A percentile compares a stretch with the other conserved stretches of the same genome.
Evolutionary conservation across 2,797 vertebrate species (phyloP).

Genomic region (Platalea minor): DNA sequence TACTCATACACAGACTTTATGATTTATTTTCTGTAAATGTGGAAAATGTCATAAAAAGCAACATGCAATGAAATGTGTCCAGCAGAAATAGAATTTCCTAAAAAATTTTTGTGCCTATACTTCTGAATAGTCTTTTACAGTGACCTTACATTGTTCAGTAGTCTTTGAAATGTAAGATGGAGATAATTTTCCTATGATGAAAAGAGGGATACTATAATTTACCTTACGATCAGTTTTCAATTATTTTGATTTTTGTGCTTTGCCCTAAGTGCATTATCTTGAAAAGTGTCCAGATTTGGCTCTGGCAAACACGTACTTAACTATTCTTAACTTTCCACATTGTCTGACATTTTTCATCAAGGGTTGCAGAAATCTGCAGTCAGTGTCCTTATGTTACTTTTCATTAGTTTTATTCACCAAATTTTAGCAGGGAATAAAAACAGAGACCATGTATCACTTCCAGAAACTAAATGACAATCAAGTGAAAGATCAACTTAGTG

Average conservation of each 20-base stretch:
- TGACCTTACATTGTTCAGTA: neutral
- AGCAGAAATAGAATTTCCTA: neutral
- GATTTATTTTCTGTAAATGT: neutral
- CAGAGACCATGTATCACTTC: neutral
- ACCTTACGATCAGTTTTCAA: neutral
- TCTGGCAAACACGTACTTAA: neutral
- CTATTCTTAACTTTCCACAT: neutral
- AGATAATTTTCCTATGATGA: neutral
- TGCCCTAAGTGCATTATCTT: neutral
- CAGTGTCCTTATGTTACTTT: neutral
- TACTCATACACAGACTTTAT: neutral
- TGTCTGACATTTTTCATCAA: neutral
- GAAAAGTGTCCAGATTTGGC: neutral
- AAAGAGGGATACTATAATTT: neutral
- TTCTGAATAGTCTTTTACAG: neutral
- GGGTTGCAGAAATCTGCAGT: neutral
- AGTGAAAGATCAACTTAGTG: neutral
- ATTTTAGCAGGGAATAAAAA: neutral
- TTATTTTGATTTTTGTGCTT: neutral
- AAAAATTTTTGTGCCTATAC: neutral
- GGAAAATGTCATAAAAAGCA: neutral
- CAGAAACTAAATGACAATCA: constrained; percentile 21
- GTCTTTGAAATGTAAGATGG: neutral
- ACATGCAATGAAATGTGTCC: neutral
- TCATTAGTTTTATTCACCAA: constrained; percentile 2